Percentiles rank a stretch among this genome's conserved stretches.
Conservation (phyloP, 1,140 invertebrate genomes). For the Achroia grisella region DNA sequence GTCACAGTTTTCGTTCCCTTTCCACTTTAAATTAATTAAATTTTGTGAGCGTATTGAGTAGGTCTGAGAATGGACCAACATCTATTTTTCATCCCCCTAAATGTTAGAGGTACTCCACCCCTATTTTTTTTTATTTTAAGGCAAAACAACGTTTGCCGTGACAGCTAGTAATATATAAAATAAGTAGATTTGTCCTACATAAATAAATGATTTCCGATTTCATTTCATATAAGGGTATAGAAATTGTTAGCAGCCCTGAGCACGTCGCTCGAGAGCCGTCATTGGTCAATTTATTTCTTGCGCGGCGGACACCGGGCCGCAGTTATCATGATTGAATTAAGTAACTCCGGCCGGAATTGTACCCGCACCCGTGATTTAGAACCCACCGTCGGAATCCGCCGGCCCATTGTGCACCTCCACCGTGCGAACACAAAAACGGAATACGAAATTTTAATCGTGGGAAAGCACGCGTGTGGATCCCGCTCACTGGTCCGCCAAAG, state of each 20-base stretch:
- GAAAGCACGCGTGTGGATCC: slow-evolving; percentile 31
- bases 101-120: too few species aligned
- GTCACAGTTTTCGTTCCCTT: too few species aligned
- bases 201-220: too few species aligned
- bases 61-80: too few species aligned
- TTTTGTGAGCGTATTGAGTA: too few species aligned
- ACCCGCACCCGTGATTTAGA: slow-evolving; percentile 15
- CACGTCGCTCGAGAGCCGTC: slow-evolving; percentile 27
- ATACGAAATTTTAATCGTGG: slow-evolving; percentile 63
- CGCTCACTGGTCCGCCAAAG: slow-evolving; percentile 3
- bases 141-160: too few species aligned
- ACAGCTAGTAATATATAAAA: too few species aligned
- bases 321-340: slow-evolving; percentile 71
- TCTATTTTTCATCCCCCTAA: too few species aligned
- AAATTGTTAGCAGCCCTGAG: slow-evolving; percentile 11
- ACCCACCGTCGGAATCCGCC: background rate
- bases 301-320: slow-evolving; percentile 23
- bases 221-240: background rate
- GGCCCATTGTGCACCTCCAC: slow-evolving; percentile 21
- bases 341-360: slow-evolving; percentile 34
- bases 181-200: too few species aligned
- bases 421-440: slow-evolving; percentile 35
- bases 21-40: too few species aligned
- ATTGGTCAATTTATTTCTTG: slow-evolving; percentile 68
- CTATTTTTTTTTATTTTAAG: too few species aligned